Evolutionary conservation across 2,888 invertebrate genomes (phyloP).

Genomic region (Microctonus brassicae): DNA sequence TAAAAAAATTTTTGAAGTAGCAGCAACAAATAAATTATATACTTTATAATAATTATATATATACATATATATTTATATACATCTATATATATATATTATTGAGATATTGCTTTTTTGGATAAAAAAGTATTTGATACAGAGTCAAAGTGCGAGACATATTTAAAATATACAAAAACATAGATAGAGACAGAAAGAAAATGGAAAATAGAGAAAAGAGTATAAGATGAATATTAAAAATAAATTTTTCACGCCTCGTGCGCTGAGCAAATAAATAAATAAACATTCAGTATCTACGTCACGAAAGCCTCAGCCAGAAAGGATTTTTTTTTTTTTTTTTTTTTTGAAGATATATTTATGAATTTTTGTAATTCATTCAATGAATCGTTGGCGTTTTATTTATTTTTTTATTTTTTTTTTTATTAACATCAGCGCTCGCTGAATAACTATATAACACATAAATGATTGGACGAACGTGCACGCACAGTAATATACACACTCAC

Average conservation of each 20-base stretch:
- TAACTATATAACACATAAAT: not conserved
- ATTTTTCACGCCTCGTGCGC: conserved; percentile 53
- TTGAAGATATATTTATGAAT: conserved; percentile 68
- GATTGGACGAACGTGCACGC: not conserved
- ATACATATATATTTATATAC: conserved; percentile 71
- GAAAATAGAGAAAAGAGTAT: conserved; percentile 32
- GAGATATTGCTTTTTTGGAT: not conserved
- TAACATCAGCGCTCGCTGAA: not conserved
- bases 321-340: not conserved
- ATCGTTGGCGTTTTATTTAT: no score
- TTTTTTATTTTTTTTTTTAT: no score
- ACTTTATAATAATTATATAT: conserved; percentile 71
- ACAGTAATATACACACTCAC: not conserved
- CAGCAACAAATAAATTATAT: conserved; percentile 69
- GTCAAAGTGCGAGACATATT: not conserved
- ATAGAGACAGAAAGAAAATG: conserved; percentile 8
- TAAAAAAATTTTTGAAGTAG: conserved; percentile 64
- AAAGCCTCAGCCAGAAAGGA: conserved; percentile 41
- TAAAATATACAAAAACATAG: conserved; percentile 20
- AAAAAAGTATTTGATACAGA: not conserved
- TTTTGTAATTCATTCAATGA: conserved; percentile 72
- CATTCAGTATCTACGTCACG: conserved; percentile 25
- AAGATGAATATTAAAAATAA: conserved; percentile 25
- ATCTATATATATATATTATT: conserved; percentile 41
- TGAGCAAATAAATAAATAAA: conserved; percentile 33